These are phyloP conservation scores for Philhelius pedissequus DNA, from an alignment of 2,888 invertebrate species.

Conservation along the genomic window DNA sequence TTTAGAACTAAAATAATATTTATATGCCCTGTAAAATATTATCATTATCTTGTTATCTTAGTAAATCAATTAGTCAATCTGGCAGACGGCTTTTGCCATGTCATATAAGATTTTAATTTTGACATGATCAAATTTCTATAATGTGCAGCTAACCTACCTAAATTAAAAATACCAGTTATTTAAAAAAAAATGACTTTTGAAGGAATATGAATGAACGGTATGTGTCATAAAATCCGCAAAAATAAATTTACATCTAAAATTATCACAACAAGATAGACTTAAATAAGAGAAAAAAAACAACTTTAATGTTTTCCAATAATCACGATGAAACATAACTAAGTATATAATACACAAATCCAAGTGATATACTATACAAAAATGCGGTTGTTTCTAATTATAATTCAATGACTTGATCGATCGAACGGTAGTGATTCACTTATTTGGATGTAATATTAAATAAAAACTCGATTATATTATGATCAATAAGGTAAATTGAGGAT, in stretches of 20 bases:
- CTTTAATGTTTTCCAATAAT: background rate
- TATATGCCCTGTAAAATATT: no score
- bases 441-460: background rate
- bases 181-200: background rate
- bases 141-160: no score
- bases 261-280: background rate
- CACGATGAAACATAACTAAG: background rate
- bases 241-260: background rate
- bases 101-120: no score
- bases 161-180: no score
- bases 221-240: background rate
- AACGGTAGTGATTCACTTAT: background rate
- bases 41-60: no score
- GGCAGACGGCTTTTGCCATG: no score
- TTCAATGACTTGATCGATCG: background rate
- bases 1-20: no score
- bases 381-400: background rate
- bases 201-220: no score
- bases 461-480: background rate
- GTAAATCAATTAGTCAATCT: no score
- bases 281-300: background rate
- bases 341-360: background rate
- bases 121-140: no score
- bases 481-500: background rate
- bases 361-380: background rate